phyloP scores from a whole-genome alignment of 2,797 vertebrate species.

The Allobates femoralis region DNA sequence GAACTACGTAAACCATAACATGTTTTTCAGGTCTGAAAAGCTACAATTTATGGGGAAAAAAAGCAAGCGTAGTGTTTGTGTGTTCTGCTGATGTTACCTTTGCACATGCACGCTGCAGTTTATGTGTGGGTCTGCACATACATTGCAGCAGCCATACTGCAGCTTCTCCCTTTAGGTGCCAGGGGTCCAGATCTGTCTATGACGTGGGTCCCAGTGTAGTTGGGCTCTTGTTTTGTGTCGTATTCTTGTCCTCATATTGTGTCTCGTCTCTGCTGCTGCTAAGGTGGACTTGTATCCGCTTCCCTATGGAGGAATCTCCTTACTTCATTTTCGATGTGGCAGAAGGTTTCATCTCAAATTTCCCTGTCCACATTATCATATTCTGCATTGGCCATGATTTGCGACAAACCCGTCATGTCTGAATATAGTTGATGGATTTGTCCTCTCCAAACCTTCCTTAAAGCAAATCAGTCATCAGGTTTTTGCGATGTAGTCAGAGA shows the following conservation, averaged over 20 bases:
- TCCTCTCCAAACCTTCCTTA: no score
- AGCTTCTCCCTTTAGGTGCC: not conserved
- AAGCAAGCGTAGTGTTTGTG: not conserved
- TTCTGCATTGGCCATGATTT: not conserved
- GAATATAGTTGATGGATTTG: no score
- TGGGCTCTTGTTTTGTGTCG: not conserved
- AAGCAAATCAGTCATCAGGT: no score
- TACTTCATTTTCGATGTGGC: not conserved
- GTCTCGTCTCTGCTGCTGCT: not conserved
- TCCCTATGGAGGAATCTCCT: not conserved
- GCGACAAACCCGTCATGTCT: no score
- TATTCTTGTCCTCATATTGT: not conserved
- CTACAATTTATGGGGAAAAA: not conserved
- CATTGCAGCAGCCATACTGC: not conserved
- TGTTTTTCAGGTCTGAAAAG: not conserved
- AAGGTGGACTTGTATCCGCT: not conserved
- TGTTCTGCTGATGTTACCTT: not conserved
- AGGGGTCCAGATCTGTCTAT: not conserved
- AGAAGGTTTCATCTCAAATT: not conserved
- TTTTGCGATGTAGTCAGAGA: no score
- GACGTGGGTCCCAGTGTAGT: not conserved
- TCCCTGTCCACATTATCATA: no score
- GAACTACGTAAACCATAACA: not conserved
- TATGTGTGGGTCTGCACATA: not conserved
- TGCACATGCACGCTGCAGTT: not conserved